Conservation (phyloP, 1,140 invertebrate species). For the Drosophila busckii region DNA sequence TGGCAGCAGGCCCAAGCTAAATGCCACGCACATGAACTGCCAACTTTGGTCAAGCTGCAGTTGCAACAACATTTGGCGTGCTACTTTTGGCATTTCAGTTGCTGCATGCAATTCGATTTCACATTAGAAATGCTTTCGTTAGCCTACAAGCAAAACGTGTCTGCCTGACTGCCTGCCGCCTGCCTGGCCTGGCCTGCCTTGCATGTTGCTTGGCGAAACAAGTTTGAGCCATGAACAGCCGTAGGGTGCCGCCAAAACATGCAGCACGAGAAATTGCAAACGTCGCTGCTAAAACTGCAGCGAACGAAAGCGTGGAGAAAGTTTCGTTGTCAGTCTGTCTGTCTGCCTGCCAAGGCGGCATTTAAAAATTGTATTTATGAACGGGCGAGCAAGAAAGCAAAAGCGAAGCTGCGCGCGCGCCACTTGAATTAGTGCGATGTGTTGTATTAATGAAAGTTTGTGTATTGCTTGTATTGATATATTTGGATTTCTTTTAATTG, state of each 20-base stretch:
- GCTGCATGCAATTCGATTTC: conserved; percentile 69
- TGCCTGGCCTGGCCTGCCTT: too few species aligned
- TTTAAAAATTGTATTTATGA: conserved; percentile 72
- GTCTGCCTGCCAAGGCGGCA: conserved; percentile 66
- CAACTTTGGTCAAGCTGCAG: conserved; percentile 30
- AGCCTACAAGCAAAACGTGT: conserved; percentile 54
- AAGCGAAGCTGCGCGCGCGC: conserved; percentile 29
- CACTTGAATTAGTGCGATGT: conserved; percentile 51
- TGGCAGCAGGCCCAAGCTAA: conserved; percentile 15
- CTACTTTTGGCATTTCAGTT: conserved; percentile 53
- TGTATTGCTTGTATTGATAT: conserved; percentile 13
- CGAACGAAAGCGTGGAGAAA: conserved; percentile 72
- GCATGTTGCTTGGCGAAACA: conserved; percentile 48
- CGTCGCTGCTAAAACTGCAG: conserved; percentile 54
- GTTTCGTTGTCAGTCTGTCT: conserved; percentile 52
- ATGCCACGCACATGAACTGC: conserved; percentile 54
- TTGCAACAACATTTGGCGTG: conserved; percentile 29
- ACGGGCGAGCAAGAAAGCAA: conserved; percentile 49
- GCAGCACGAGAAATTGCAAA: conserved; percentile 27
- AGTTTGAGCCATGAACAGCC: conserved; percentile 59
- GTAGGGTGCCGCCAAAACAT: conserved; percentile 44
- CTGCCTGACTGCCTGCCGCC: conserved; percentile 40
- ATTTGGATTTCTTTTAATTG: conserved; percentile 24
- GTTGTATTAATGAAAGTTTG: conserved; percentile 66
- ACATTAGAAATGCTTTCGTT: conserved; percentile 75